Evolutionary conservation across 2,113 vertebrate species (phyloP), one percentile per base, ranked within the genome.

Genomic region (Cinclus mexicanus): DNA sequence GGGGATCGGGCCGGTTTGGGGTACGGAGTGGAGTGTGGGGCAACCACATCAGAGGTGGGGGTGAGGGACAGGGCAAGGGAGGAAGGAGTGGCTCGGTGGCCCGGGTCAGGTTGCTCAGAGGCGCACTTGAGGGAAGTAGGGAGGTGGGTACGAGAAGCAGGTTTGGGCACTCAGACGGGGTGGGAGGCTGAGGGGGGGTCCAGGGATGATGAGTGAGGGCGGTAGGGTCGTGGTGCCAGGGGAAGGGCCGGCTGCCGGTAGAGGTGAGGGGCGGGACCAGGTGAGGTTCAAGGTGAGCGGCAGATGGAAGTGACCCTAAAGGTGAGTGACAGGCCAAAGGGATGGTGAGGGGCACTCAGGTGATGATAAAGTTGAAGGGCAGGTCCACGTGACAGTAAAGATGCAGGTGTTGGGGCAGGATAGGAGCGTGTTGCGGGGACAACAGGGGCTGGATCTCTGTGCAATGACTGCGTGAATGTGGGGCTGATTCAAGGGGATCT

Each of bases 391-490:
- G 50, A 13, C 0, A 0, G 2, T 35, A 8, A 39, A 25, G 46
- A 33, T 37, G 53, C 21, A 12, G 60, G 16, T 49, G 33, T 37
- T 39, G 26, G 64, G n/a, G 19, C 14, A n/a, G 41, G 19, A 18
- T 14, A 11, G 37, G 57, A 53, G 28, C 0, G 0, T 10, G 23
- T 8, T 6, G 37, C 23, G 50, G 10, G 24, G 39, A 35, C 63
- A 10, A 0, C 3, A 14, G 25, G 20, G 15, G 6, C 8, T 37
- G 24, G 29, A 31, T 65, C 15, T 65, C 39, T 79, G 17, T 22
- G 26, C 10, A 20, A 0, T 5, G 41, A 20, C 4, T 6, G 22
- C 2, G 9, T 46, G 49, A 53, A 53, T 1, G 0, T 41, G 60
- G 52, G 57, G 28, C 71, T 12, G 35, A 8, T 15, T 53, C 21